Conservation (phyloP, 2,888 invertebrate genomes). For the Drosophila kambysellisi region DNA sequence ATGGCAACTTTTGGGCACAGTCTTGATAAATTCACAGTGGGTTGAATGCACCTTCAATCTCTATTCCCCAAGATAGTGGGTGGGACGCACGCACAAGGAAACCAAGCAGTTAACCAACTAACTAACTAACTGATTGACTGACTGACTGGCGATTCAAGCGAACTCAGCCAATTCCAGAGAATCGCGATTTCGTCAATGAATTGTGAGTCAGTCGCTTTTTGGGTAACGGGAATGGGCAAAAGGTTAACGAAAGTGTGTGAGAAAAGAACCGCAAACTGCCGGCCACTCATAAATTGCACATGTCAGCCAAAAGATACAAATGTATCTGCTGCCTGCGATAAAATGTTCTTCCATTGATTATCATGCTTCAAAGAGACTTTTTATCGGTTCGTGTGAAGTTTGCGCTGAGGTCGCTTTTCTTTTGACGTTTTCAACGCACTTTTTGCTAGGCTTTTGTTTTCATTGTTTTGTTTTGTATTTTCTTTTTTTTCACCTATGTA, state of each 20-base stretch:
- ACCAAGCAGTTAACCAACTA: constrained; percentile 6
- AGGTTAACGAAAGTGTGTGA: constrained; percentile 32
- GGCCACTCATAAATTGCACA: constrained; percentile 37
- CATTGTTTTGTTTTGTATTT: not conserved
- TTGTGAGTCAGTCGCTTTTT: constrained; percentile 48
- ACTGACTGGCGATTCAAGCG: constrained; percentile 25
- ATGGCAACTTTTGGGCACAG: not conserved
- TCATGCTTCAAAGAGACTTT: constrained; percentile 15
- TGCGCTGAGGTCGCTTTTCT: not conserved
- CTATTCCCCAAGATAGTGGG: too few species aligned
- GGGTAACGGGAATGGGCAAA: constrained; percentile 34
- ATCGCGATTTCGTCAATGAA: constrained; percentile 58
- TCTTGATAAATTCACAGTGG: not conserved
- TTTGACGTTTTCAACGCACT: constrained; percentile 6
- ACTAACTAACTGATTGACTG: not conserved
- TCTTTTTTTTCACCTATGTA: constrained; percentile 7
- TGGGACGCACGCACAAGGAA: not conserved
- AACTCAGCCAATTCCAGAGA: constrained; percentile 42
- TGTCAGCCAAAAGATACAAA: constrained; percentile 45
- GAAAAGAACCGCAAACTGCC: constrained; percentile 37
- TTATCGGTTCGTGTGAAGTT: constrained; percentile 16
- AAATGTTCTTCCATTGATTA: constrained; percentile 34
- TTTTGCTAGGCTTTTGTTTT: constrained; percentile 3
- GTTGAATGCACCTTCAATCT: not conserved
- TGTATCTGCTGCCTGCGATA: constrained; percentile 34